Conservation (phyloP, 1,140 invertebrate species). For the Papilio machaon region DNA sequence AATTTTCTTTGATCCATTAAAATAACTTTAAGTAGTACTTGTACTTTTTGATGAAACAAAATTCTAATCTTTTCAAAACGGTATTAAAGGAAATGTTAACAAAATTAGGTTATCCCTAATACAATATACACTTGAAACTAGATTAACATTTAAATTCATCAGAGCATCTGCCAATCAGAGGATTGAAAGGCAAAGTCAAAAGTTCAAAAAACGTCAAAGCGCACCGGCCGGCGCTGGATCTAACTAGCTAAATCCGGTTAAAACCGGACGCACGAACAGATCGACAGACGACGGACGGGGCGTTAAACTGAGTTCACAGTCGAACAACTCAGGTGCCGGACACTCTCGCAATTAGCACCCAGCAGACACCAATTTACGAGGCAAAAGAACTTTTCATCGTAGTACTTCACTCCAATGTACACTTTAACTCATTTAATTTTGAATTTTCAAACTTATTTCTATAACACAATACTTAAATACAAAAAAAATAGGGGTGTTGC, state of each 20-base stretch:
- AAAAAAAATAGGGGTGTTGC: neutral
- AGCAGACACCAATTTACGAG: conserved; percentile 43
- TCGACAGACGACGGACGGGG: conserved; percentile 24
- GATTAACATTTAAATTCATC: conserved; percentile 34
- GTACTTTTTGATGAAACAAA: too few species aligned
- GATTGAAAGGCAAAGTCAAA: conserved; percentile 40
- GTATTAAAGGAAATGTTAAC: neutral
- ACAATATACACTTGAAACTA: neutral
- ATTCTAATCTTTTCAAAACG: too few species aligned
- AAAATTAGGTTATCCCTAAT: neutral
- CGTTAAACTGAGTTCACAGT: conserved; percentile 43
- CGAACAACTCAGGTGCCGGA: conserved; percentile 43
- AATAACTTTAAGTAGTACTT: too few species aligned
- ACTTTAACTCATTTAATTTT: conserved; percentile 33
- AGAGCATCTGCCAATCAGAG: conserved; percentile 39
- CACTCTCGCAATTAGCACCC: conserved; percentile 41
- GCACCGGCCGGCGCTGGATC: conserved; percentile 48
- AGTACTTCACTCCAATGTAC: conserved; percentile 35
- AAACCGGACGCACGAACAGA: conserved; percentile 41
- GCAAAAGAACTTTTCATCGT: conserved; percentile 45
- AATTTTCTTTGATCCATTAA: too few species aligned
- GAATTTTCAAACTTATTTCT: neutral
- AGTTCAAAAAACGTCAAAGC: conserved; percentile 48
- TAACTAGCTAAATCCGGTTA: conserved; percentile 54
- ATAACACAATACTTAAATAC: too few species aligned